These are phyloP conservation scores for Poecilia latipinna DNA, from an alignment of 2,113 vertebrate genomes.

Conservation along the genomic window DNA sequence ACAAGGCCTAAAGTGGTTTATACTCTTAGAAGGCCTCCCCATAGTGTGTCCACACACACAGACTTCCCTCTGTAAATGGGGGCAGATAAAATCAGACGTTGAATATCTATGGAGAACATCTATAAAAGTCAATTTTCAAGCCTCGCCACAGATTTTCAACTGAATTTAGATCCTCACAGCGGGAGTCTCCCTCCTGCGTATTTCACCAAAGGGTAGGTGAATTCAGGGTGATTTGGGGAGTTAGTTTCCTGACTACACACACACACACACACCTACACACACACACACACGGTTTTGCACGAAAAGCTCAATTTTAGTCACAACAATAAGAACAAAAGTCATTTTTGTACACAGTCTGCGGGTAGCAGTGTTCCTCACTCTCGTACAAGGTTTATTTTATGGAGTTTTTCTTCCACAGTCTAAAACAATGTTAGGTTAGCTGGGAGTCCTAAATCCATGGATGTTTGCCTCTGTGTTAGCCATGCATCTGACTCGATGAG, in stretches of 20 bases:
- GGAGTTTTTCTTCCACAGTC: too few relatives aligned
- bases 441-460: too few relatives aligned
- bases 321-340: background rate
- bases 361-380: too few relatives aligned
- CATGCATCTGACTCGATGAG: too few relatives aligned
- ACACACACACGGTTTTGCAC: background rate
- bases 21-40: constrained; percentile 54
- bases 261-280: background rate
- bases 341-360: too few relatives aligned
- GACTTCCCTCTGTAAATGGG: background rate
- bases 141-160: too few relatives aligned
- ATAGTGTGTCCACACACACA: background rate
- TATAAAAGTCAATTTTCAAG: too few relatives aligned
- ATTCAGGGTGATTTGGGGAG: background rate
- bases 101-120: background rate
- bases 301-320: background rate
- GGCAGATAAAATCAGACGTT: background rate
- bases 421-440: too few relatives aligned
- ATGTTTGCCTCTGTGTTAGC: too few relatives aligned
- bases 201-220: background rate
- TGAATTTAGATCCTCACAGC: background rate
- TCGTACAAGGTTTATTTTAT: too few relatives aligned
- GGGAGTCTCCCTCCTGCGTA: background rate
- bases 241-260: background rate
- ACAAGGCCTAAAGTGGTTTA: constrained; percentile 48